Evolutionary conservation across 2,888 invertebrate species (phyloP), one percentile per base, ranked within the genome.

Genomic region (Neoaliturus tenellus): DNA sequence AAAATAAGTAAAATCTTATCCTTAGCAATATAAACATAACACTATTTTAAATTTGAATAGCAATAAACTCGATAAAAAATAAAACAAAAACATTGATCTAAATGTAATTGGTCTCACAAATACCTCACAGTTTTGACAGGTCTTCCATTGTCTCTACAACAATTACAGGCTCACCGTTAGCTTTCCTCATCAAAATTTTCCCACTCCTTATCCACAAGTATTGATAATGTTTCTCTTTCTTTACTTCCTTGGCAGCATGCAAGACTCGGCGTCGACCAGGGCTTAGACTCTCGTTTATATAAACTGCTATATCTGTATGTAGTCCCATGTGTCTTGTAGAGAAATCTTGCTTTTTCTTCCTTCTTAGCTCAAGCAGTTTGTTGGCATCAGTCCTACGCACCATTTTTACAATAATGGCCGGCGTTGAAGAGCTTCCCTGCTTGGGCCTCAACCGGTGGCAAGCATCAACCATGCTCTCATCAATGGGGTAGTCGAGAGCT

Each of bases 131-230:
- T n/a, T n/a, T n/a, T n/a, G n/a, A n/a, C n/a, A n/a, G n/a, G n/a
- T n/a, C n/a, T n/a, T n/a, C n/a, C n/a, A n/a, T n/a, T n/a, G n/a
- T 17, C 2, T 23, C 35, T 23, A 75, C 14, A 23, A 48, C 20
- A 14, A 48, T 75, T 10, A 75, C 48, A 12, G 80, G 80, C 14
- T 8, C 12, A 8, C 44, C 20, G n/a, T 80, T 75, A 14, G 48
- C 62, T 28, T 83, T 62, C 25, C 83, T 48, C 44, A 83, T 62
- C 1, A 80, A n/a, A 1, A 83, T 83, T 33, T 83, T 78, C n/a
- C 83, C 80, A 4, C 35, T 35, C 41, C 80, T 28, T 10, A 39
- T 48, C 83, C 83, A 83, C 5, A 83, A 10, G 20, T 78, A 83
- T n/a, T 39, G 51, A 41, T 78, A 83, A 17, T 67, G 20, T 25